phyloP scores from a whole-genome alignment of 2,113 vertebrate genomes.

The Rafetus swinhoei region DNA sequence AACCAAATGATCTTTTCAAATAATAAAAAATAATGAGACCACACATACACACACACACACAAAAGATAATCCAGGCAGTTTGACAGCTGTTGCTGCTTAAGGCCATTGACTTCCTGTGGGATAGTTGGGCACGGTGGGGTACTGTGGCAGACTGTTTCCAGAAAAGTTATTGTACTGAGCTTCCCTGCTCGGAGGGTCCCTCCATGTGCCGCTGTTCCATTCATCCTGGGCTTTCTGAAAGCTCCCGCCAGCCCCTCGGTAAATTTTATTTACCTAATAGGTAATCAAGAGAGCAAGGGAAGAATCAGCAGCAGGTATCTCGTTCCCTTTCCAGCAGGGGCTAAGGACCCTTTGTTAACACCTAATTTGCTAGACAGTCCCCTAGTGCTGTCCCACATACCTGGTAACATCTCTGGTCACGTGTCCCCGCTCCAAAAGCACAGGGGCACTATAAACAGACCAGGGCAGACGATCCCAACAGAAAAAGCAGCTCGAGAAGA shows the following conservation, averaged over 20 bases:
- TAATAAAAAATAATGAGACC: conserved; percentile 39
- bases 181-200: conserved; percentile 83
- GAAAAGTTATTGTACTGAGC: conserved; percentile 87
- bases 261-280: conserved; percentile 92
- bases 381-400: neutral
- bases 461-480: neutral
- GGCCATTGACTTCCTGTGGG: conserved; percentile 81
- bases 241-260: conserved; percentile 90
- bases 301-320: neutral
- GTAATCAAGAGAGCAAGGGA: neutral
- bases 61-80: conserved; percentile 57
- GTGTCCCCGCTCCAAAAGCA: neutral
- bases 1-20: conserved; percentile 50
- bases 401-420: neutral
- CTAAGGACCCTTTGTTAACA: accelerated
- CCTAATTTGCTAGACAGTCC: neutral
- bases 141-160: conserved; percentile 93
- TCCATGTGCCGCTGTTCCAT: conserved; percentile 90
- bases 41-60: neutral
- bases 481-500: neutral
- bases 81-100: conserved; percentile 45
- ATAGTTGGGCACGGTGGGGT: conserved; percentile 93
- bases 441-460: neutral
- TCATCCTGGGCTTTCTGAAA: conserved; percentile 92
- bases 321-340: neutral